These are phyloP conservation scores for Frankliniella intonsa DNA, from an alignment of 2,888 invertebrate genomes.

Conservation along the genomic window DNA sequence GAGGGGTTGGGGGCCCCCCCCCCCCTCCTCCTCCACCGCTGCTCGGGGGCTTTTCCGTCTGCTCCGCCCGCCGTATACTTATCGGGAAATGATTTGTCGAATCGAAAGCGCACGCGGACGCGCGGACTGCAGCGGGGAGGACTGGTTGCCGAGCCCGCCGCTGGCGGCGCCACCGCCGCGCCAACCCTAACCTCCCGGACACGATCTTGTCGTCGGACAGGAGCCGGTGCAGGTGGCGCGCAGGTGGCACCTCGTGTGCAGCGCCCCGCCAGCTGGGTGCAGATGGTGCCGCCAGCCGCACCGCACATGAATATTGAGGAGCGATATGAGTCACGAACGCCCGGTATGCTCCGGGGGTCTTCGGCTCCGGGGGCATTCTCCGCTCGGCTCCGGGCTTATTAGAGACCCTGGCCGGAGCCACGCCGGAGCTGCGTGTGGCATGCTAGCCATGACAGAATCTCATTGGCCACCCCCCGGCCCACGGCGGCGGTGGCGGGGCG, in stretches of 20 bases:
- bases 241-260: not conserved
- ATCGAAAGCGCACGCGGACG: too few species aligned
- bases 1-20: not conserved
- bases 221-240: not conserved
- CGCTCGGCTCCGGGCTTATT: not conserved
- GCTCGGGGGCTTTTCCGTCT: not conserved
- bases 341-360: conserved; percentile 6
- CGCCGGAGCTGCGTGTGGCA: conserved; percentile 15
- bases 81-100: too few species aligned
- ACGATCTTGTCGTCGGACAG: not conserved
- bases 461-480: not conserved
- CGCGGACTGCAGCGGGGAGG: too few species aligned
- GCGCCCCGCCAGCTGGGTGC: not conserved
- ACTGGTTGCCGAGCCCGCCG: too few species aligned
- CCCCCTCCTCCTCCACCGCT: not conserved
- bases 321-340: conserved; percentile 14
- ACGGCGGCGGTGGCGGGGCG: not conserved
- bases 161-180: too few species aligned
- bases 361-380: not conserved
- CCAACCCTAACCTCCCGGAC: too few species aligned
- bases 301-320: conserved; percentile 15
- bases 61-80: too few species aligned
- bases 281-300: not conserved
- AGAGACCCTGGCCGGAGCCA: not conserved
- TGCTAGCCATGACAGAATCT: conserved; percentile 7